Percentiles rank a stretch among this genome's conserved stretches.
phyloP scores from a whole-genome alignment of 2,888 invertebrate species.

The Lasioglossum pauxillum region DNA sequence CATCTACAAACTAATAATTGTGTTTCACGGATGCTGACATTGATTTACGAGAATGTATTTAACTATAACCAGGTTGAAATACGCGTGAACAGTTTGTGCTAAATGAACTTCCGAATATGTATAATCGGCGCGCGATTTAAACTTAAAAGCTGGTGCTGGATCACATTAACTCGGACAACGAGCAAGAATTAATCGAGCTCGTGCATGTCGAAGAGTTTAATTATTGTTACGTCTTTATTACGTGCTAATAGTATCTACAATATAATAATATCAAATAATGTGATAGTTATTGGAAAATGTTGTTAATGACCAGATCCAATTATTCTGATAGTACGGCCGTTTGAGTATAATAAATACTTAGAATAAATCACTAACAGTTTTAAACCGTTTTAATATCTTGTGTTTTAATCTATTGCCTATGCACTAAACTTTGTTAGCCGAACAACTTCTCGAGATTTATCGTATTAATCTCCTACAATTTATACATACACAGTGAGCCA shows the following conservation, averaged over 20 bases:
- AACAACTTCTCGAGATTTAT: too few species aligned
- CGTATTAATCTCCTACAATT: too few species aligned
- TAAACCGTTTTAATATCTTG: too few species aligned
- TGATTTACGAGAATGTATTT: constrained; percentile 1
- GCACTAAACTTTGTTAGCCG: too few species aligned
- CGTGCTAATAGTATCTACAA: not conserved
- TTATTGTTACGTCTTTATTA: not conserved
- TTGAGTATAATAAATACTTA: not conserved
- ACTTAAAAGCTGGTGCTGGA: not conserved
- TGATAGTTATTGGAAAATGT: not conserved
- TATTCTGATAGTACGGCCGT: not conserved
- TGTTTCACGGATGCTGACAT: not conserved
- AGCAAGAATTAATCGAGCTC: not conserved
- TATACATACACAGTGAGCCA: too few species aligned
- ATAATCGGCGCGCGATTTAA: not conserved
- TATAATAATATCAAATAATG: not conserved
- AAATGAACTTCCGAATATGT: not conserved
- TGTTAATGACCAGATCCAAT: not conserved
- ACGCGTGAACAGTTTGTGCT: not conserved
- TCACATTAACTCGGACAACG: not conserved
- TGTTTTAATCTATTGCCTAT: too few species aligned
- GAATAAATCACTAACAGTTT: too few species aligned
- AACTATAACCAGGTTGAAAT: not conserved
- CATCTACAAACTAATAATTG: not conserved
- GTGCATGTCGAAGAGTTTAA: not conserved